Evolutionary conservation across 2,797 vertebrate genomes (phyloP).

Genomic region (Todus mexicanus): DNA sequence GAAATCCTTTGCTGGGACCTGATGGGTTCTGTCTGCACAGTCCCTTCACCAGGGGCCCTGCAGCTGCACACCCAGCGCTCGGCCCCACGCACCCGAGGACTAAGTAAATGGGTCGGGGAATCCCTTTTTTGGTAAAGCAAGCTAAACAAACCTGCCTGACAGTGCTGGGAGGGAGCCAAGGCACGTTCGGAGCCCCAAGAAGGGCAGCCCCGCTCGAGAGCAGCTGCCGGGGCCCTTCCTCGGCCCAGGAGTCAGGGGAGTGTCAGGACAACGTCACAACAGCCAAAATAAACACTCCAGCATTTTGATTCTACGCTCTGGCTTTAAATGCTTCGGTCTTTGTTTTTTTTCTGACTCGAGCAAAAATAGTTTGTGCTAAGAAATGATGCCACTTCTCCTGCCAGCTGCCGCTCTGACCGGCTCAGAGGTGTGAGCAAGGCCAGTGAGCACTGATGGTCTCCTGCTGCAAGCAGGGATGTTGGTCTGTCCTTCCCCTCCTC

Average conservation of each 20-base stretch:
- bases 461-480: neutral
- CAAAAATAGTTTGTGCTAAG: neutral
- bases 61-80: neutral
- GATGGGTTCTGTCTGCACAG: neutral
- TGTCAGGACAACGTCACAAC: neutral
- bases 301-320: neutral
- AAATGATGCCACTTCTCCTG: neutral
- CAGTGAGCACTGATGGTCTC: neutral
- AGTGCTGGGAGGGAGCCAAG: neutral
- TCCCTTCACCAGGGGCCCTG: neutral
- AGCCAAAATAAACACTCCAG: slow-evolving; percentile 8
- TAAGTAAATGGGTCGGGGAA: neutral
- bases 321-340: neutral
- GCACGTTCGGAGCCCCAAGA: neutral
- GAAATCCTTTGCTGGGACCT: neutral
- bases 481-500: neutral
- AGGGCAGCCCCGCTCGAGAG: neutral
- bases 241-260: neutral
- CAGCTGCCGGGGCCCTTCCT: neutral
- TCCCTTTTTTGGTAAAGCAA: slow-evolving; percentile 26
- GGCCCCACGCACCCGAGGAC: neutral
- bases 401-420: neutral
- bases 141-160: neutral
- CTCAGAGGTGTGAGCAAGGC: neutral
- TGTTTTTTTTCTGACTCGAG: neutral